These are phyloP conservation scores for Amblyjoppa proteus DNA, from an alignment of 2,888 invertebrate species.

Conservation along the genomic window DNA sequence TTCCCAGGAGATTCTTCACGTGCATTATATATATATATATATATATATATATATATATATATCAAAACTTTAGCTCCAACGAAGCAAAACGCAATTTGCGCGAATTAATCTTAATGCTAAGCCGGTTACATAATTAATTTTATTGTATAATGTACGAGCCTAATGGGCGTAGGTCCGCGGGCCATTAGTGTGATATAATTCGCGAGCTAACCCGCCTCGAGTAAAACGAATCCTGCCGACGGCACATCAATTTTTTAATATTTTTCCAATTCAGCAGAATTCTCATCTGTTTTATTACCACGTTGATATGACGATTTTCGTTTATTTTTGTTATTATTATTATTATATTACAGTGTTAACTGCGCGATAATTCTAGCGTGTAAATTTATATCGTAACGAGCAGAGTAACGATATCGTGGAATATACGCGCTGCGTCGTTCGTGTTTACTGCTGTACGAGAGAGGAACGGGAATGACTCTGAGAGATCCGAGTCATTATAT, in stretches of 20 bases:
- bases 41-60: not conserved
- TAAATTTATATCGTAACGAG: slow-evolving; percentile 8
- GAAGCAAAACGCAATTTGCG: slow-evolving; percentile 19
- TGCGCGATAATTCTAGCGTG: slow-evolving; percentile 17
- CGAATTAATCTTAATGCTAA: slow-evolving; percentile 23
- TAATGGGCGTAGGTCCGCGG: too few relatives aligned
- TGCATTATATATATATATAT: not conserved
- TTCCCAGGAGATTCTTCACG: slow-evolving; percentile 42
- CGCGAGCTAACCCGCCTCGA: not conserved
- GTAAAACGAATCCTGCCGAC: not conserved
- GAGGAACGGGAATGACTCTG: slow-evolving; percentile 30
- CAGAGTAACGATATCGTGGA: slow-evolving; percentile 11
- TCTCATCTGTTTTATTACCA: too few relatives aligned
- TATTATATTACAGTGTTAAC: not conserved
- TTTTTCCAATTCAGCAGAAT: too few relatives aligned
- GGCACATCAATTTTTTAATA: not conserved
- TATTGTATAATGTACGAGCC: not conserved
- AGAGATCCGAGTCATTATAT: slow-evolving; percentile 40
- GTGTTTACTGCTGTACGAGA: slow-evolving; percentile 1
- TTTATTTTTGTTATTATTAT: too few relatives aligned
- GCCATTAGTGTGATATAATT: too few relatives aligned
- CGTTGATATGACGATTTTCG: too few relatives aligned
- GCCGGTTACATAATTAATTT: slow-evolving; percentile 45
- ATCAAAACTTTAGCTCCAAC: not conserved
- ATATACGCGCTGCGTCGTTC: not conserved